A percentile compares a stretch with the other conserved stretches of the same genome.
Conservation (phyloP, 2,888 invertebrate genomes). For the Cephus nigrinus region DNA sequence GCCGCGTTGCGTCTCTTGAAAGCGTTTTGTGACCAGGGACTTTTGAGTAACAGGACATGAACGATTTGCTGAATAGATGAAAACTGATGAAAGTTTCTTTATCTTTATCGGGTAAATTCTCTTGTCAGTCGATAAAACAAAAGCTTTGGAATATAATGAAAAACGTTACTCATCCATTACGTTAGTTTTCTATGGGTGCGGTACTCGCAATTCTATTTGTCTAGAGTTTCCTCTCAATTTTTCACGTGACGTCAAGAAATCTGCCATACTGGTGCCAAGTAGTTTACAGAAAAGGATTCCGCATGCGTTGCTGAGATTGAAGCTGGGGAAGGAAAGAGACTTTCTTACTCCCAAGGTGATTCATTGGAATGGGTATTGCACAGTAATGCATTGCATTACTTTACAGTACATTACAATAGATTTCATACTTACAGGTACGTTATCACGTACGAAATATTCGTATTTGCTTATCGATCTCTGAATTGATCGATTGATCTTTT, state of each 20-base stretch:
- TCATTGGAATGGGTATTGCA: neutral
- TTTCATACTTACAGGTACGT: neutral
- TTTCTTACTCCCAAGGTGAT: neutral
- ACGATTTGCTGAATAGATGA: neutral
- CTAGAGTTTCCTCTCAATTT: neutral
- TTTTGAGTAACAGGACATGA: neutral
- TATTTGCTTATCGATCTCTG: neutral
- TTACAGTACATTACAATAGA: neutral
- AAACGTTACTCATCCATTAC: neutral
- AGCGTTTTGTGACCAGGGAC: neutral
- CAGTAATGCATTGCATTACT: neutral
- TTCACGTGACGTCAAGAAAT: neutral
- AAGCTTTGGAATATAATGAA: neutral
- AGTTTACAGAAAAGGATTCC: neutral
- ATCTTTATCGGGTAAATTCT: neutral
- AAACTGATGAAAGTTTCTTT: neutral
- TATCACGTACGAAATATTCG: neutral
- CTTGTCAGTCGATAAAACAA: neutral
- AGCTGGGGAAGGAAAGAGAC: neutral
- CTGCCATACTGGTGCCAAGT: neutral
- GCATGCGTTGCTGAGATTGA: neutral
- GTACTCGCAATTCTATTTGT: neutral
- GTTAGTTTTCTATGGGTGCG: neutral
- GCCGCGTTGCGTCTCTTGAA: neutral
- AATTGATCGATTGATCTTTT: neutral